Conservation (phyloP, 2,113 vertebrate genomes). For the Mirounga angustirostris region DNA sequence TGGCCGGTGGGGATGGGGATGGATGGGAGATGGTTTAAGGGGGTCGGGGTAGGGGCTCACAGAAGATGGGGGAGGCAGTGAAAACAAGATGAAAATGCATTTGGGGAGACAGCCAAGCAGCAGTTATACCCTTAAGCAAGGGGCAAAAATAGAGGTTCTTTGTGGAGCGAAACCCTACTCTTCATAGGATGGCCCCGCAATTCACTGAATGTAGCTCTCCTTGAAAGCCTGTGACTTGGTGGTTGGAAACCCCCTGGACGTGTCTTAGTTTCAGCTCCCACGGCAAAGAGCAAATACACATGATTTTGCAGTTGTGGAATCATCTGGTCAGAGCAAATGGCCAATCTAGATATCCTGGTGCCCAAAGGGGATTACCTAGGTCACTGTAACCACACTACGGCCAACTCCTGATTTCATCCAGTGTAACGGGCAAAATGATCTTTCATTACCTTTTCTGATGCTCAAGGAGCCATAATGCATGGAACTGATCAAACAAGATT, state of each 20-base stretch:
- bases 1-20: too few species aligned
- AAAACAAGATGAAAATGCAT: neutral
- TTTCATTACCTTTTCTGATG: neutral
- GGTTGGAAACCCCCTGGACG: neutral
- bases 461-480: neutral
- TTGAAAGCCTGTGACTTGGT: neutral
- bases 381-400: neutral
- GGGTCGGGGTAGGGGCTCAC: too few species aligned
- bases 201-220: neutral
- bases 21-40: neutral
- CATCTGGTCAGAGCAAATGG: neutral
- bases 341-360: neutral
- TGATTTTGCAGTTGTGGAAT: neutral
- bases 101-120: neutral
- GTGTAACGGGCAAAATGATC: neutral
- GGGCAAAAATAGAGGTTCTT: slow-evolving; percentile 14
- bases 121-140: slow-evolving; percentile 15
- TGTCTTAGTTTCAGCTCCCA: neutral
- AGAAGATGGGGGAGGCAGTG: neutral
- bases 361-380: neutral
- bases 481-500: slow-evolving; percentile 44
- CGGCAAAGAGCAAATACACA: rapidly evolving
- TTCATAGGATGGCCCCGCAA: neutral
- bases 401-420: slow-evolving; percentile 1
- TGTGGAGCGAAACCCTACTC: neutral